Evolutionary conservation across 2,113 vertebrate genomes (phyloP).

Genomic region (Phalacrocorax carbo): DNA sequence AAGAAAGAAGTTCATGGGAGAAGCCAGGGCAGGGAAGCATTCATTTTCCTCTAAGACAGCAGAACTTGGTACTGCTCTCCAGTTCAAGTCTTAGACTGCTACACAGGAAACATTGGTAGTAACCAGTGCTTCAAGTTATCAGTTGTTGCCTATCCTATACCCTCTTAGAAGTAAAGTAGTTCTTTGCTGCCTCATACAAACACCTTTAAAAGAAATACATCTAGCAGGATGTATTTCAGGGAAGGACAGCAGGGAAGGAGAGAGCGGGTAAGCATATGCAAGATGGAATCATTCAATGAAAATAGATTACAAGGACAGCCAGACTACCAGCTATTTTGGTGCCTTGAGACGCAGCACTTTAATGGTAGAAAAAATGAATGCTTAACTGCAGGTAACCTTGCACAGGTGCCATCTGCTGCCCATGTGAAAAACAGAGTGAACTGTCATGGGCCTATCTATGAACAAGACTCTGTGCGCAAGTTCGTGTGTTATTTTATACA

Average conservation of each 20-base stretch:
- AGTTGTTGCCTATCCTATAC: neutral
- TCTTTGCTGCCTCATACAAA: neutral
- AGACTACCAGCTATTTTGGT: neutral
- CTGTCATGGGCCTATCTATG: neutral
- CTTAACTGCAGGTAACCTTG: neutral
- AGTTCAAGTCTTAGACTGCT: neutral
- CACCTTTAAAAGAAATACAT: neutral
- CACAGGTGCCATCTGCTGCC: neutral
- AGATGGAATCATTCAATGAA: neutral
- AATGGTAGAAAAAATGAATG: neutral
- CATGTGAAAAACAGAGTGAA: neutral
- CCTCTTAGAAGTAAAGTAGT: neutral
- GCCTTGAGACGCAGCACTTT: neutral
- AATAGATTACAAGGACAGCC: neutral
- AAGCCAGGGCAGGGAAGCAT: neutral
- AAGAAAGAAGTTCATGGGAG: neutral
- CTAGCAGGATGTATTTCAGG: neutral
- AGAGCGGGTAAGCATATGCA: neutral
- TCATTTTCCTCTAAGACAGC: neutral
- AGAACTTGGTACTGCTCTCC: neutral
- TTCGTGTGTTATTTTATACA: neutral
- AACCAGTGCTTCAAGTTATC: accelerated
- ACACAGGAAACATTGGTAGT: accelerated
- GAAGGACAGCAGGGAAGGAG: neutral
- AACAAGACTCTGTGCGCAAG: neutral